Percentiles rank a stretch among this genome's conserved stretches.
These are phyloP conservation scores for Drosophila stalkeri DNA, from an alignment of 2,888 invertebrate genomes.

Conservation along the genomic window DNA sequence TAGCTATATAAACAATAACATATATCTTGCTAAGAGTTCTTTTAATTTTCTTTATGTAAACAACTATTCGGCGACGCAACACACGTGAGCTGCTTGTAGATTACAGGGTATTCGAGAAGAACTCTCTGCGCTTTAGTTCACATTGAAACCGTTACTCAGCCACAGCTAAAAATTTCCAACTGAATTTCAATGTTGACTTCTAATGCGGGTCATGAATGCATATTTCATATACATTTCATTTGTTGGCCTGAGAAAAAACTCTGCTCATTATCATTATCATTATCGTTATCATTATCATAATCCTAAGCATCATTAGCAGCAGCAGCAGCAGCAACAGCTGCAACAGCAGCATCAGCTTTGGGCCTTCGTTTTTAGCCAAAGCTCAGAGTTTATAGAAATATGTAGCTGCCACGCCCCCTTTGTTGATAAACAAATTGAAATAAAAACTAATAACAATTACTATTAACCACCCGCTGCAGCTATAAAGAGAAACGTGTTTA, in stretches of 20 bases:
- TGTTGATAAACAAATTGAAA: constrained; percentile 36
- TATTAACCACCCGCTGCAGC: not conserved
- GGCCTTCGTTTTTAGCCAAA: not conserved
- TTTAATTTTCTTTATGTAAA: not conserved
- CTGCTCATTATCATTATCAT: constrained; percentile 1
- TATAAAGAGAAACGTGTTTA: constrained; percentile 35
- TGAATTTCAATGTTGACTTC: constrained; percentile 23
- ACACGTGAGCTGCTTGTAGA: not conserved
- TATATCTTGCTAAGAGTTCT: not conserved
- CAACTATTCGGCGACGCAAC: not conserved
- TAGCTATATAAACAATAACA: not conserved
- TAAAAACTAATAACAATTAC: not conserved
- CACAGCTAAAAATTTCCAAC: constrained; percentile 40
- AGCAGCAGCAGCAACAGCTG: not conserved
- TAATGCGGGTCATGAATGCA: constrained; percentile 39
- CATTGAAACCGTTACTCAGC: constrained; percentile 33
- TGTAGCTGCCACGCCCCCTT: constrained; percentile 15
- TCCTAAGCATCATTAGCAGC: not conserved
- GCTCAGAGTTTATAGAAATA: not conserved
- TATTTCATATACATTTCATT: constrained; percentile 24
- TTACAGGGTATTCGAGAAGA: constrained; percentile 12
- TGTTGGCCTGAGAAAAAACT: constrained; percentile 11
- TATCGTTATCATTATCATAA: not conserved
- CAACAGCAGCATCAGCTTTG: not conserved
- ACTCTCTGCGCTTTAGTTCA: constrained; percentile 22